Evolutionary conservation across 2,888 invertebrate species (phyloP).

Genomic region (Apamea crenata): DNA sequence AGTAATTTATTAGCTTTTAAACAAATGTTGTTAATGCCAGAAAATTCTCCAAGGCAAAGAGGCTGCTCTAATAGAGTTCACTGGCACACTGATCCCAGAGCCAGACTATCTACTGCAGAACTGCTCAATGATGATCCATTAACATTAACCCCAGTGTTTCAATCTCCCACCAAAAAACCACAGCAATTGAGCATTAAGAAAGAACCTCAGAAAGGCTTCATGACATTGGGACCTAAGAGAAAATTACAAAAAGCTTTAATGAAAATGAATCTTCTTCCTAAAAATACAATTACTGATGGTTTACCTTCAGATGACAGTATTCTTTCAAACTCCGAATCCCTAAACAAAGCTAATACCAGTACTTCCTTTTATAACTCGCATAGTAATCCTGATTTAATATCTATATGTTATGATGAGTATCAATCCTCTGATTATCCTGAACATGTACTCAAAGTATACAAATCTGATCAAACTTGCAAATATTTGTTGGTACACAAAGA

Average conservation of each 20-base stretch:
- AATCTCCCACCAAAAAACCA: constrained; percentile 89
- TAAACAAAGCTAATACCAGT: constrained; percentile 86
- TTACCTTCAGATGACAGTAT: constrained; percentile 92
- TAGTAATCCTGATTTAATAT: constrained; percentile 96
- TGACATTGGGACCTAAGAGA: constrained; percentile 96
- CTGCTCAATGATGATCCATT: constrained; percentile 89
- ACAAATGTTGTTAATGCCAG: constrained; percentile 92
- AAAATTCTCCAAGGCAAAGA: constrained; percentile 95
- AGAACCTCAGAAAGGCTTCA: constrained; percentile 94
- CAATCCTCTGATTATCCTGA: constrained; percentile 97
- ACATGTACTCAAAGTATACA: constrained; percentile 98
- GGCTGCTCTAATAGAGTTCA: constrained; percentile 92
- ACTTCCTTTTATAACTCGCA: constrained; percentile 94
- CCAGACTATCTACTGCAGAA: constrained; percentile 95
- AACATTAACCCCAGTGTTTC: constrained; percentile 87
- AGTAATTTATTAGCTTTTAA: constrained; percentile 97
- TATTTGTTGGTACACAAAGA: constrained; percentile 99
- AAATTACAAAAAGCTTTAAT: constrained; percentile 95
- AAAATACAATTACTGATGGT: constrained; percentile 93
- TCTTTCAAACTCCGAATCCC: constrained; percentile 90
- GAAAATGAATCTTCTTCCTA: constrained; percentile 97
- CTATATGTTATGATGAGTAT: constrained; percentile 95
- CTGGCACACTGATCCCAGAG: constrained; percentile 92
- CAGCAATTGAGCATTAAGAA: constrained; percentile 91
- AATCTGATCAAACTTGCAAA: constrained; percentile 99